Evolutionary conservation across 2,888 invertebrate species (phyloP), one percentile per base, ranked within the genome.

Genomic region (Drosophila leonis): DNA sequence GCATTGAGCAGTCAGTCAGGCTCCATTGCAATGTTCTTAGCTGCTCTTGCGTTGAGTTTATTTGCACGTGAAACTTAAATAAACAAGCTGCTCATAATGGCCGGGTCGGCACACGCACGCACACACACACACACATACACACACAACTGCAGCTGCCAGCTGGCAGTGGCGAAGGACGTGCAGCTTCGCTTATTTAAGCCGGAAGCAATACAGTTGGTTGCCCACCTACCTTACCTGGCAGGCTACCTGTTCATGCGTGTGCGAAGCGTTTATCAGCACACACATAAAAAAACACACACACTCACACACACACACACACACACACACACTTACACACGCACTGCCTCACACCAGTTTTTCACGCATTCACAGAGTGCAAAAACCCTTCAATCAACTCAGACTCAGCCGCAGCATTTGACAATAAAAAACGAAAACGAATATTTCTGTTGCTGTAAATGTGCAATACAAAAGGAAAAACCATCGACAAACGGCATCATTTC

Each of bases 61-160:
- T 67, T 88, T 76, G 66, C 67, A 51, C 67, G 52, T 67, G 80
- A 59, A 56, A 80, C 75, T 74, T 67, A 63, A 62, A 76, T 76
- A 73, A 84, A 80, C 86, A 78, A 67, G 60, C 61, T 52, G 68
- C 41, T 59, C 65, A 61, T 64, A 78, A 63, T 59, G 55, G 42
- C 27, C 12, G 52, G 42, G 39, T 31, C 54, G 54, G 35, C 31
- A 24, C 54, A 20, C 20, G 48, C 49, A 37, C 73, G 44, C 35
- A 59, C 70, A 33, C 48, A 48, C 46, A 48, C 24, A 27, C 27
- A 24, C 15, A 4, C 46, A 6, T n/a, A 48, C 48, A 6, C 48
- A 31, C 29, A 48, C 48, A 49, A 31, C 48, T 49, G 48, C 48
- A 48, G 18, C 48, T 48, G 39, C 9, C 39, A n/a, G n/a, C n/a